Evolutionary conservation across 2,113 vertebrate species (phyloP), one percentile per base, ranked within the genome.

Genomic region (Daubentonia madagascariensis): DNA sequence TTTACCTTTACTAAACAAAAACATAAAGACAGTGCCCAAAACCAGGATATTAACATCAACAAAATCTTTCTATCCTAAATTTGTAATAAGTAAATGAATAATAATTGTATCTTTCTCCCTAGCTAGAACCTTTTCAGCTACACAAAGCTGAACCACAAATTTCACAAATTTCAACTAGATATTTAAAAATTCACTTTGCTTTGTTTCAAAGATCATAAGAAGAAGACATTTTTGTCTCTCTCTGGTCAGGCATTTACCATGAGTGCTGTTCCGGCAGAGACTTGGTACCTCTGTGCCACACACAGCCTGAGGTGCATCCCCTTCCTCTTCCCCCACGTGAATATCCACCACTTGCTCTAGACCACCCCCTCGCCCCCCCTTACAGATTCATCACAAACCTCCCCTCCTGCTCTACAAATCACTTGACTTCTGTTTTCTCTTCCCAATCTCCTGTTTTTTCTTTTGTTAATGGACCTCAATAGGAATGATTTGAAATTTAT

Each of bases 1-100:
- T 50, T 85, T 80, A 48, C n/a, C 63, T 61, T 73, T 32, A 30
- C 50, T 65, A 83, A 89, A 92, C 50, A 85, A 84, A 93, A 37
- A 45, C 28, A n/a, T 37, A 40, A 67, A 87, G 6, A 37, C 9
- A 61, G 63, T 17, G 65, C 25, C 75, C 18, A 63, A 86, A 84
- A 83, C 17, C 12, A 67, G 85, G 57, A 48, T 8, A 35, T 59
- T 73, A 61, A 73, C 30, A 59, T n/a, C 63, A 96, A 59, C 40
- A 63, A 61, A 87, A 73, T 72, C 23, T 54, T 85, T 90, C 80
- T 37, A 88, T 10, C 32, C 22, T 85, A 76, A 85, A 80, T 85
- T 48, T 91, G 8, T 85, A 70, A 68, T 50, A 75, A 92, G 76
- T 93, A 90, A 92, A 52, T 89, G 30, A 95, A 70, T 70, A 70